Conservation (phyloP, 2,113 vertebrate genomes). For the Oreochromis spilurus region DNA sequence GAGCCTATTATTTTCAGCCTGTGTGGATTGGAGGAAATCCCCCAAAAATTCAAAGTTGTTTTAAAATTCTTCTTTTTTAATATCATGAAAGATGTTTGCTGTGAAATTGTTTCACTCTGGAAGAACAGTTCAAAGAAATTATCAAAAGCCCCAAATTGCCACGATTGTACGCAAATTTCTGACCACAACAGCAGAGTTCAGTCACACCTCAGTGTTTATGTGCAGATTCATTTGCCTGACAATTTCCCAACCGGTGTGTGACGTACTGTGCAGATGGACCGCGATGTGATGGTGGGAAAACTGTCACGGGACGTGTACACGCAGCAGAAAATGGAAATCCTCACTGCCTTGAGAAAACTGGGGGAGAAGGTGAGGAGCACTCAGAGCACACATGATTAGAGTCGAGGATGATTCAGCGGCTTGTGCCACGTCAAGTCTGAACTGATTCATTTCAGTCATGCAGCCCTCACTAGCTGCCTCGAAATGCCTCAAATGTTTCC, state of each 20-base stretch:
- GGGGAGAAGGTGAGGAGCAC: constrained; percentile 86
- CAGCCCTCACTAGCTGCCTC: background rate
- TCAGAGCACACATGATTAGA: background rate
- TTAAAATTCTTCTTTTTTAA: background rate
- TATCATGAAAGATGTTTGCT: background rate
- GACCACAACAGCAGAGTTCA: background rate
- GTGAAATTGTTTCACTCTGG: background rate
- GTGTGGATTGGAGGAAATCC: background rate
- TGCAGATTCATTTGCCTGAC: background rate
- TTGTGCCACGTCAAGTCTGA: background rate
- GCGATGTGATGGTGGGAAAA: constrained; percentile 95
- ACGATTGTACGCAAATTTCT: fast-evolving
- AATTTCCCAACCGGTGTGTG: constrained; percentile 12
- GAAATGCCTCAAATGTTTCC: background rate
- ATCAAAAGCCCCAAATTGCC: background rate
- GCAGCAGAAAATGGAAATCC: constrained; percentile 94
- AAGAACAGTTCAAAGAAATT: background rate
- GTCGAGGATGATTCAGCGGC: constrained; percentile 2
- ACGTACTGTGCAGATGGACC: constrained; percentile 83
- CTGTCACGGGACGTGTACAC: constrained; percentile 80
- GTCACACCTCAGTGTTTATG: background rate
- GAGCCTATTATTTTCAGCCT: fast-evolving
- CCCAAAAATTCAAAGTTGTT: fast-evolving
- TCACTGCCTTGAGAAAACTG: constrained; percentile 92
- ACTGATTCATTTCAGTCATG: background rate